Conservation (phyloP, 2,113 vertebrate genomes). For the Embiotoca jacksoni region DNA sequence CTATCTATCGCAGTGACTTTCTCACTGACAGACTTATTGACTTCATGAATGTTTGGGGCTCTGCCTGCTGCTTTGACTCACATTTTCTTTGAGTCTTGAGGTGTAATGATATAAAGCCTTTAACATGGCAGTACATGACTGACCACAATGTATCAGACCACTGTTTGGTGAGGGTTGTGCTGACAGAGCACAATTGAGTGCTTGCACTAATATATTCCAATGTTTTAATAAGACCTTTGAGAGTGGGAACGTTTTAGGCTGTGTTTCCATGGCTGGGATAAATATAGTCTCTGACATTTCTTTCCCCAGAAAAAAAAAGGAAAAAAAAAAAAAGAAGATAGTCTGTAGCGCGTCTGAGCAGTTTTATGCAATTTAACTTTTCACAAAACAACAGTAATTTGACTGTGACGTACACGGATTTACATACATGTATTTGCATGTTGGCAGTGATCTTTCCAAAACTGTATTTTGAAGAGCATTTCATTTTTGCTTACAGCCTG, state of each 20-base stretch:
- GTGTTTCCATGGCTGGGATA: slow-evolving; percentile 47
- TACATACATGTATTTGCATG: neutral
- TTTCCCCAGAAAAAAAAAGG: neutral
- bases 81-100: neutral
- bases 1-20: no score
- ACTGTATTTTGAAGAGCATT: slow-evolving; percentile 15
- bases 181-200: slow-evolving; percentile 29
- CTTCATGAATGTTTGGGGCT: no score
- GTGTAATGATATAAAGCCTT: no score
- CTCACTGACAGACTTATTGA: no score
- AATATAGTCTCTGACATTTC: slow-evolving; percentile 29
- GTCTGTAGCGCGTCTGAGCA: slow-evolving; percentile 34
- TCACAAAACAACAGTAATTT: slow-evolving; percentile 21
- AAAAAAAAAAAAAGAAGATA: neutral
- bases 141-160: neutral
- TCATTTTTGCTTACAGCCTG: neutral
- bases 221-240: slow-evolving; percentile 39
- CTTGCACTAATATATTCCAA: slow-evolving; percentile 47
- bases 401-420: slow-evolving; percentile 6
- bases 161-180: slow-evolving; percentile 18
- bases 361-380: slow-evolving; percentile 16
- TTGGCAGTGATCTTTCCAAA: neutral
- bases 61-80: neutral
- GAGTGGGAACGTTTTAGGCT: slow-evolving; percentile 22
- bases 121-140: neutral